Base-by-base conservation (phyloP, 2,888 invertebrate species). In the Drosophila quinaria region DNA sequence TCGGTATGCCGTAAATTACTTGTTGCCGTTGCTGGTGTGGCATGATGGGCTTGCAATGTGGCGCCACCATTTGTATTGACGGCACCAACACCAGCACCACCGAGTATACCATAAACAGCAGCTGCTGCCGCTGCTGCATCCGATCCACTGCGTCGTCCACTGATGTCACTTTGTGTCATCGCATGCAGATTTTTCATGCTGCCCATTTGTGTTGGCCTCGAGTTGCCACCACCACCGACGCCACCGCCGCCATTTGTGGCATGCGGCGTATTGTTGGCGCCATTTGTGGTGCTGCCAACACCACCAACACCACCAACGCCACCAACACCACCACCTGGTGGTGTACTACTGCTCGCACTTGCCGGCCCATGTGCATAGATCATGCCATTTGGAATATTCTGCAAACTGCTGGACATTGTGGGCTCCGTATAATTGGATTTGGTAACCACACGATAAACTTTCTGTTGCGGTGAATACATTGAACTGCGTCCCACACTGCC, bases 321-420 rank as follows among this genome's bases (percentile, higher is more conserved):
- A n/a, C 22, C 22, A 1, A 69, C 75, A 4, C 73, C 64, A n/a
- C 74, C 80, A 11, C 68, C 73, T 6, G 81, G 71, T 29, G 83
- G 72, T 5, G 80, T 76, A 33, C 81, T 76, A 31, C 77, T 79
- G 50, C 78, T 75, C 13, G 82, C 87, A 44, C 87, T 87, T 52
- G 87, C 80, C 72, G 56, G 74, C 2, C 89, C 90, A 29, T 90
- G 84, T 25, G 84, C 86, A 78, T 92, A 92, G 70, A 92, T 90
- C 86, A 92, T 88, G 61, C 92, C 93, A 80, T 93, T 93, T 39
- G 93, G 92, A 82, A 93, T 93, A 84, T 92, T 93, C 81, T 93
- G 93, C 63, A 93, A 80, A 74, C 93, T 93, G 55, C 92, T 92
- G 41, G 93, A 93, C 91, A 93, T 92, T 9, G 92, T 89, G 44